Conservation (phyloP, 2,888 invertebrate genomes). For the Serrognathus titanus region DNA sequence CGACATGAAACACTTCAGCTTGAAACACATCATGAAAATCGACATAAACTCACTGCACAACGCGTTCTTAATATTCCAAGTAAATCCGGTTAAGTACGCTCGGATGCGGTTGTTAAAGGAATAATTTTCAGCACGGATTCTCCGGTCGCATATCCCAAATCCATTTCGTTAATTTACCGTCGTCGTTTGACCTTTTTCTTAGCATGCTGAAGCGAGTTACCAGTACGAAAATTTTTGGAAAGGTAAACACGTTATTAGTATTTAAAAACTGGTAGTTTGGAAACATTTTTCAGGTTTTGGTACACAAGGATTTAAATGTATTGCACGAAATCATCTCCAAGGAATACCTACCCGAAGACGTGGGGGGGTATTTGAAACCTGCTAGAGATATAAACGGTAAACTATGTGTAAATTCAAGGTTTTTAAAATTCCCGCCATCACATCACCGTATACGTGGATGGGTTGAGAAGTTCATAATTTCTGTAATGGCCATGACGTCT, state of each 20-base stretch:
- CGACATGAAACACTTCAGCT: not conserved
- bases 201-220: not conserved
- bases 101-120: no score
- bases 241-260: not conserved
- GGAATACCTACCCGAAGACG: slow-evolving; percentile 10
- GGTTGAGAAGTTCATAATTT: no score
- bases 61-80: not conserved
- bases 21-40: not conserved
- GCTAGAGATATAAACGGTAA: no score
- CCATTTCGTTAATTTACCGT: not conserved
- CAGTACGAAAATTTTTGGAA: not conserved
- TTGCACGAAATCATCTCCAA: not conserved
- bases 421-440: no score
- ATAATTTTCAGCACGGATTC: not conserved
- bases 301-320: slow-evolving; percentile 12
- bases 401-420: no score
- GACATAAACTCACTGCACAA: not conserved
- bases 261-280: no score
- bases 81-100: not conserved
- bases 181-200: not conserved
- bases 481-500: no score
- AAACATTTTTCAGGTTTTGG: not conserved
- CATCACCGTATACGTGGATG: no score
- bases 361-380: slow-evolving; percentile 1
- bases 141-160: not conserved